Base-by-base conservation (phyloP, 2,113 vertebrate species). In the Cheirogaleus medius region DNA sequence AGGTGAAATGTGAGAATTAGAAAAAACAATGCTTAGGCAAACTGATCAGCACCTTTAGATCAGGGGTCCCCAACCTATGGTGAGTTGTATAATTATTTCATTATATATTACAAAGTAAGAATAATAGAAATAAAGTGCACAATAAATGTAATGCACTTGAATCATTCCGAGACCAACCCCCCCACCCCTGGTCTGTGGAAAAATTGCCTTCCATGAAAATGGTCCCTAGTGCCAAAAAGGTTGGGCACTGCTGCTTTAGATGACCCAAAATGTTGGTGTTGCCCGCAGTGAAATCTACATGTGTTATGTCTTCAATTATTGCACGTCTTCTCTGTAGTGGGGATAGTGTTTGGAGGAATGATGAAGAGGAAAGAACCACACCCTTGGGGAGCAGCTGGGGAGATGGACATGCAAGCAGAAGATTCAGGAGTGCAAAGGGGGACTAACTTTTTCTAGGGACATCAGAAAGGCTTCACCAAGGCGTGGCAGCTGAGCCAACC, bases 1-100 rank as follows among this genome's bases (percentile, higher is more conserved):
- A 54, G 39, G 12, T 32, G 91, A 96, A 96, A 97, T 23, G 3
- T 60, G 92, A 97, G 95, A 89, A 58, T 20, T 6, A 82, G 56
- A 27, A 63, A 68, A 91, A 94, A 73, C 39, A 95, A 49, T 42
- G 56, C 20, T 29, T n/a, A 44, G 71, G 58, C 20, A 93, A 71
- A 54, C 37, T 3, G 44, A 25, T 44, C 49, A 6, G 34, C 10
- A 47, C 11, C 8, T 90, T 93, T 37, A 56, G 54, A 21, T 56
- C 54, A 56, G 54, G 20, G 54, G 54, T 56, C 54, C 54, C 20
- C 54, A 56, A 56, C 20, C 54, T 56, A 20, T 56, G 54, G 20
- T 56, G 54, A 56, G 54, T 21, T 56, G 20, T 56, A 56, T 56
- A 56, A 56, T 56, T 56, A 56, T 56, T 56, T 56, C 54, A 56